Conservation (phyloP, 2,888 invertebrate species). For the Limnephilus rhombicus region DNA sequence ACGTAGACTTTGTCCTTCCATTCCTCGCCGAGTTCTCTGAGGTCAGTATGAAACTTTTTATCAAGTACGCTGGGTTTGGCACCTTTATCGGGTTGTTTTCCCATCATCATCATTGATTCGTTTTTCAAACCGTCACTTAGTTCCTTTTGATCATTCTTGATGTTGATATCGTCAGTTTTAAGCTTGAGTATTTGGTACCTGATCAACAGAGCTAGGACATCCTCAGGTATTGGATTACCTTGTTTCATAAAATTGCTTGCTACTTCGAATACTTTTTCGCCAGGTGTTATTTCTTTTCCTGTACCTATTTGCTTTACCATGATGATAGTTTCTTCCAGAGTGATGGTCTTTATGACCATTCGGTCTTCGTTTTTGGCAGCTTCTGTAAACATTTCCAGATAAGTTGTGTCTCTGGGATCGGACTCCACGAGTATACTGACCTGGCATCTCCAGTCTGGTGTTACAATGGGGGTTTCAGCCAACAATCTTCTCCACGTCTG, state of each 20-base stretch:
- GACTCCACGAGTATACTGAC: constrained; percentile 53
- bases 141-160: constrained; percentile 72
- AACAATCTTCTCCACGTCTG: constrained; percentile 36
- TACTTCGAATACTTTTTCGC: constrained; percentile 46
- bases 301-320: constrained; percentile 54
- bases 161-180: constrained; percentile 74
- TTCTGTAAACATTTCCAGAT: constrained; percentile 50
- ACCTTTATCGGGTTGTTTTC: neutral
- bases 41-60: constrained; percentile 75
- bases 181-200: constrained; percentile 75
- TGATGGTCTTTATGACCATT: constrained; percentile 52
- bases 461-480: constrained; percentile 22
- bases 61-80: constrained; percentile 65
- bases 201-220: constrained; percentile 73
- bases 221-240: constrained; percentile 72
- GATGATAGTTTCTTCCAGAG: constrained; percentile 51
- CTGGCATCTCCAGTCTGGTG: constrained; percentile 53
- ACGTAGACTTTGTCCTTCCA: constrained; percentile 77
- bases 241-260: constrained; percentile 46
- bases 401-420: constrained; percentile 32
- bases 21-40: constrained; percentile 77
- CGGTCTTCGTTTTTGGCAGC: constrained; percentile 33
- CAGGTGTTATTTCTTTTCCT: constrained; percentile 36
- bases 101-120: constrained; percentile 73
- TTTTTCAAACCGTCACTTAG: constrained; percentile 72